These are phyloP conservation scores for Chaetodon trifascialis DNA, from an alignment of 2,113 vertebrate genomes.

Conservation along the genomic window DNA sequence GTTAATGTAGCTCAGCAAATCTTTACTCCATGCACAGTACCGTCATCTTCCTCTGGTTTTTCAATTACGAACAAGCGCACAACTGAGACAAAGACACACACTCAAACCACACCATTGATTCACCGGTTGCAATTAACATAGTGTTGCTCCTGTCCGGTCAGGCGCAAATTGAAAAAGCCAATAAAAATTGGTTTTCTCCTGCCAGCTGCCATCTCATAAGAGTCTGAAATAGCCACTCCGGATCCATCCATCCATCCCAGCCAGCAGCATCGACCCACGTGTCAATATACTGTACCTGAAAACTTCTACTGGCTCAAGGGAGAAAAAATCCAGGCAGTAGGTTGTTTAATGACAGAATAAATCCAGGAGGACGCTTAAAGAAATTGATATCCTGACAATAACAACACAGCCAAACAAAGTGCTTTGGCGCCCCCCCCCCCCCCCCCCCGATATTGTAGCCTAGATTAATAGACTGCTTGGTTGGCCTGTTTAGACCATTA, in stretches of 20 bases:
- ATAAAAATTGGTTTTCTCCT: slow-evolving; percentile 65
- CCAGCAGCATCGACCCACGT: slow-evolving; percentile 53
- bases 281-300: slow-evolving; percentile 72
- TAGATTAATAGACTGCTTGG: slow-evolving; percentile 57
- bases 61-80: slow-evolving; percentile 19
- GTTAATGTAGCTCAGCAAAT: slow-evolving; percentile 9
- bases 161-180: slow-evolving; percentile 66
- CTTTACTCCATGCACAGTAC: not conserved
- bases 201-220: slow-evolving; percentile 46
- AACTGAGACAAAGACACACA: slow-evolving; percentile 34
- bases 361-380: slow-evolving; percentile 69
- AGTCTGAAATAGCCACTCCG: slow-evolving; percentile 43
- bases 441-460: slow-evolving; percentile 13
- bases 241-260: slow-evolving; percentile 48
- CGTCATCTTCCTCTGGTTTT: slow-evolving; percentile 8
- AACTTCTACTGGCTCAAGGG: slow-evolving; percentile 66
- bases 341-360: slow-evolving; percentile 79
- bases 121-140: slow-evolving; percentile 66
- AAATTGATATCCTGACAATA: slow-evolving; percentile 73
- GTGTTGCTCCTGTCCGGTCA: slow-evolving; percentile 52
- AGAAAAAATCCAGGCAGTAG: slow-evolving; percentile 67
- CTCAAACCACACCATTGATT: slow-evolving; percentile 53
- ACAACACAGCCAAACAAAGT: slow-evolving; percentile 50
- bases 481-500: slow-evolving; percentile 43
- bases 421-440: slow-evolving; percentile 33